Evolutionary conservation across 37 sponge, comb jelly and placozoan genomes (phyloP).

Genomic region (Eunapius fragilis): DNA sequence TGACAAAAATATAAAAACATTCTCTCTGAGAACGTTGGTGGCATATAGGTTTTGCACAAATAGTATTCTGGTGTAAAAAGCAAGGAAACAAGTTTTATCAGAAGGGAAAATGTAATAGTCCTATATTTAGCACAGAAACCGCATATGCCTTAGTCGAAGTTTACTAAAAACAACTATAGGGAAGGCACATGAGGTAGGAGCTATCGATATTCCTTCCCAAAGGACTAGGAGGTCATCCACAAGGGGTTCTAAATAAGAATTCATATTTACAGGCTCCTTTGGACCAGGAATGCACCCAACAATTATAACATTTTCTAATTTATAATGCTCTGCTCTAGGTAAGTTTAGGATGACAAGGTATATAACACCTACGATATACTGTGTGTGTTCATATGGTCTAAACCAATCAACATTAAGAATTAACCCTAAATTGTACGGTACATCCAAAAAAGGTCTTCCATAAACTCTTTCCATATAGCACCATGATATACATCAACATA

Average conservation of each 20-base stretch:
- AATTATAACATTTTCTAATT: constrained; percentile 29
- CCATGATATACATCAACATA: constrained; percentile 36
- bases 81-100: too few relatives aligned
- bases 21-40: too few relatives aligned
- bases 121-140: too few relatives aligned
- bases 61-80: too few relatives aligned
- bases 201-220: constrained; percentile 10
- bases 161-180: neutral
- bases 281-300: constrained; percentile 38
- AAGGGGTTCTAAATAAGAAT: constrained; percentile 23
- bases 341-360: constrained; percentile 30
- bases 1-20: too few relatives aligned
- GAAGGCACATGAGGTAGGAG: neutral
- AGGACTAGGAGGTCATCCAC: constrained; percentile 32
- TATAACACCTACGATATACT: constrained; percentile 20
- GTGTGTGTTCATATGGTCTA: constrained; percentile 34
- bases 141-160: too few relatives aligned
- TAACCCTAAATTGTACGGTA: constrained; percentile 9
- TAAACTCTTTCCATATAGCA: constrained; percentile 36
- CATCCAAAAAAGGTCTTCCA: constrained; percentile 12
- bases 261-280: constrained; percentile 11
- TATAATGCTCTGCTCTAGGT: constrained; percentile 17
- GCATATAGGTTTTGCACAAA: too few relatives aligned
- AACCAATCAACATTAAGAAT: constrained; percentile 48
- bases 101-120: too few relatives aligned